Base-by-base conservation (phyloP, 1,140 invertebrate genomes). In the Trialeurodes vaporariorum region DNA sequence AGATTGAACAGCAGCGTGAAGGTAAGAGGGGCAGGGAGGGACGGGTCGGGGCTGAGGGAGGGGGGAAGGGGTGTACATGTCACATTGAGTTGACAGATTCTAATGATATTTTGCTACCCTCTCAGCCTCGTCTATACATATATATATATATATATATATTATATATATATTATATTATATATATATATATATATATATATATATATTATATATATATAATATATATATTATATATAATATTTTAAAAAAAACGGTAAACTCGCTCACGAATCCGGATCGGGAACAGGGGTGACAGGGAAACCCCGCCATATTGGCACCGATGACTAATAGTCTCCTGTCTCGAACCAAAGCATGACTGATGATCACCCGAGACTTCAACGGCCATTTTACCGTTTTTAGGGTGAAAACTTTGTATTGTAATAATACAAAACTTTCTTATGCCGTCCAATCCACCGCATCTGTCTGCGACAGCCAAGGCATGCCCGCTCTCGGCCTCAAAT, bases 381-480 rank as follows among this genome's bases (percentile, higher is more conserved):
- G 34, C 34, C 34, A 49, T 49, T 49, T 49, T 49, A 49, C 5
- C 17, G 34, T 49, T 49, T 49, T 49, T 49, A 49, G 34, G 34
- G 34, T 49, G 34, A 49, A 49, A 49, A 49, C 34, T 49, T 49
- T 49, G 34, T 49, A 49, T 49, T 49, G 34, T 49, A 49, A 49
- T 49, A 49, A 49, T 17, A n/a, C n/a, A n/a, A 49, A 49, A 49
- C 5, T 49, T 49, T 49, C 34, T 49, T 49, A 49, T 17, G 5
- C 5, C 34, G 34, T 49, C 34, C n/a, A n/a, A n/a, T n/a, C n/a
- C n/a, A 17, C 34, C 34, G 34, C 34, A 49, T 49, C 34, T 49
- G 34, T 49, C 34, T 49, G 34, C 34, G 34, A 5, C 17, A 17
- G 34, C 34, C 34, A 9, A 49, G 5, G 34, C n/a, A n/a, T n/a